Percentiles rank a stretch among this genome's conserved stretches.
Evolutionary conservation across 2,888 invertebrate species (phyloP).

Genomic region (Limnephilus auricula): DNA sequence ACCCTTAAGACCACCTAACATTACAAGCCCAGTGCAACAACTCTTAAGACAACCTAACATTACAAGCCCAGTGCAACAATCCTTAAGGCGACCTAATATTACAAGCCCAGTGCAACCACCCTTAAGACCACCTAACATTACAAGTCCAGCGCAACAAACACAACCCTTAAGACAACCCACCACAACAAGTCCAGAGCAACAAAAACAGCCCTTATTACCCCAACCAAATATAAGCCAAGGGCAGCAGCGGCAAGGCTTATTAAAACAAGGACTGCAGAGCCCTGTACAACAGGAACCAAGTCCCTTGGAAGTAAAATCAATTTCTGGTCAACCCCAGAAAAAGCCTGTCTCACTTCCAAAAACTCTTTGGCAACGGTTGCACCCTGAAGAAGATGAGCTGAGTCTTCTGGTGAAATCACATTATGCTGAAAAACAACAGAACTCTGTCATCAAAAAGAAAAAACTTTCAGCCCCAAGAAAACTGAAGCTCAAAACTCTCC

Average conservation of each 20-base stretch:
- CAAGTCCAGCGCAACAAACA: not conserved
- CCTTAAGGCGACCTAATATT: not conserved
- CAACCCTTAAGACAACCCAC: not conserved
- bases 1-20: not conserved
- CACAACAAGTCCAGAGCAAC: not conserved
- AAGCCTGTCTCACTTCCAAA: not conserved
- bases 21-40: not conserved
- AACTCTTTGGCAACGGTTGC: not conserved
- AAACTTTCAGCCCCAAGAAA: not conserved
- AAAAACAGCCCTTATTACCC: not conserved
- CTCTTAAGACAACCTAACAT: not conserved
- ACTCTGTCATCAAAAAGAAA: not conserved
- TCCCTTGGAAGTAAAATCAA: not conserved
- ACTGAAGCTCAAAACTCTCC: not conserved
- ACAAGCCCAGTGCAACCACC: not conserved
- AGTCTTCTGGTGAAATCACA: not conserved
- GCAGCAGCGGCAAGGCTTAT: not conserved
- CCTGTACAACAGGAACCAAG: not conserved
- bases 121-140: not conserved
- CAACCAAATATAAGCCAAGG: not conserved
- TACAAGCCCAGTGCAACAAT: not conserved
- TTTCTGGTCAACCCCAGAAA: not conserved
- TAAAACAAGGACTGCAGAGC: not conserved
- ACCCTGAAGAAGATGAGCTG: not conserved
- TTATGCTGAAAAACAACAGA: not conserved